A percentile compares a stretch with the other conserved stretches of the same genome.
These are phyloP conservation scores for Nansenia antarctica DNA, from an alignment of 2,113 vertebrate species.

Conservation along the genomic window DNA sequence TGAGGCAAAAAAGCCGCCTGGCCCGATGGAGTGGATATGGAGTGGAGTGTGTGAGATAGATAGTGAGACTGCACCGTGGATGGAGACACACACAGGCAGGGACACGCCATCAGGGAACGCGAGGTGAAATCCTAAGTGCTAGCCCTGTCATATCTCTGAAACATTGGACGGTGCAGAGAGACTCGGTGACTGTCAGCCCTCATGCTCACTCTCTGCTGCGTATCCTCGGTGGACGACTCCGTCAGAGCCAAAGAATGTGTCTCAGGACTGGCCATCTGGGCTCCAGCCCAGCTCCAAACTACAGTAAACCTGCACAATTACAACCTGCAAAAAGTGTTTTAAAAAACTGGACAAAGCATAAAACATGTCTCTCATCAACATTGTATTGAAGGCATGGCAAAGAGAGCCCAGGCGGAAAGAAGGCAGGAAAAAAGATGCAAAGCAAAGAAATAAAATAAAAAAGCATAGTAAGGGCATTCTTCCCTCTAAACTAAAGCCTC, in stretches of 20 bases:
- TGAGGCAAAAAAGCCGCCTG: too few species aligned
- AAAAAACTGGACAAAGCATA: conserved; percentile 33
- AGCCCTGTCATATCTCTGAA: conserved; percentile 53
- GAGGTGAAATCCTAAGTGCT: conserved; percentile 44
- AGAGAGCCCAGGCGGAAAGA: conserved; percentile 14
- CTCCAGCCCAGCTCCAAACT: conserved; percentile 37
- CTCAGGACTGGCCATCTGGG: conserved; percentile 41
- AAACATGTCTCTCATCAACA: conserved; percentile 40
- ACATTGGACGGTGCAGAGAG: conserved; percentile 41
- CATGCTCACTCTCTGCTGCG: background rate
- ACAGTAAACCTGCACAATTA: conserved; percentile 26
- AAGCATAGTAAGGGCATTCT: conserved; percentile 45
- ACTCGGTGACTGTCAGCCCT: background rate
- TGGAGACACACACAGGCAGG: conserved; percentile 6
- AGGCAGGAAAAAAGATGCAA: conserved; percentile 17
- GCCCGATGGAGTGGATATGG: too few species aligned
- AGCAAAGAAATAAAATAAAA: conserved; percentile 35
- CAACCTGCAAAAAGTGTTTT: conserved; percentile 39
- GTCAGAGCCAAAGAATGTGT: conserved; percentile 46
- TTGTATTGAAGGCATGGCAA: conserved; percentile 27
- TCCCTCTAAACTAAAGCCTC: conserved; percentile 30
- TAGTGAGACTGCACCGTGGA: background rate
- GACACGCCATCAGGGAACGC: conserved; percentile 20
- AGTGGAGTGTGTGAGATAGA: too few species aligned
- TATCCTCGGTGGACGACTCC: conserved; percentile 37